Evolutionary conservation across 2,888 invertebrate genomes (phyloP).

Genomic region (Petrolisthes manimaculis): DNA sequence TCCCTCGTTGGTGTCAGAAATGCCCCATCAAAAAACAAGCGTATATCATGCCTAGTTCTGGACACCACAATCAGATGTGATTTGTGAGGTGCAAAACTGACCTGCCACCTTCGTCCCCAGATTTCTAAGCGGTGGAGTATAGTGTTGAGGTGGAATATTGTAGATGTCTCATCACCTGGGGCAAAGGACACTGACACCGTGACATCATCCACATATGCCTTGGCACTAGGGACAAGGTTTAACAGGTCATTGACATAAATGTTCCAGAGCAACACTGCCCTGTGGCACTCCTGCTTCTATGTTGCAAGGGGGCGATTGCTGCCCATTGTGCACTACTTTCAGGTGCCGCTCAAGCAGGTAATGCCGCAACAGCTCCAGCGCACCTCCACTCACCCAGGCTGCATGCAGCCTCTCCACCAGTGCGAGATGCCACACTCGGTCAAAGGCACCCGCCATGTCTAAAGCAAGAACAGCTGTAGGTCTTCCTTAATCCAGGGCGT

Average conservation of each 20-base stretch:
- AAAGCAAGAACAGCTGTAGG: neutral
- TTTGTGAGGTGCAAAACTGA: neutral
- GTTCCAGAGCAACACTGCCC: constrained; percentile 2
- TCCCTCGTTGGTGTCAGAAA: neutral
- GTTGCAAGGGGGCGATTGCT: neutral
- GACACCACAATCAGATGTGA: neutral
- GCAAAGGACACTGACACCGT: neutral
- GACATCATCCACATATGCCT: constrained; percentile 3
- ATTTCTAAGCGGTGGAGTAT: neutral
- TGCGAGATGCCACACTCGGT: neutral
- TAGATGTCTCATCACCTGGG: neutral
- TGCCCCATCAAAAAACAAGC: neutral
- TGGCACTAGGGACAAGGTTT: constrained; percentile 6
- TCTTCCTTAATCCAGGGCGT: neutral
- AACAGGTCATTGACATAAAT: constrained; percentile 6
- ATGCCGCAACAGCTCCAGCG: constrained; percentile 13
- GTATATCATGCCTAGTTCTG: neutral
- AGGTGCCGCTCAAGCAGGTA: constrained; percentile 6
- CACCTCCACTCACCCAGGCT: neutral
- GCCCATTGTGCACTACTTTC: neutral
- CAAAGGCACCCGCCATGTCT: constrained; percentile 2
- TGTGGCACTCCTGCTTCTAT: neutral
- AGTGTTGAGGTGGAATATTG: neutral
- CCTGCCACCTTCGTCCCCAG: neutral
- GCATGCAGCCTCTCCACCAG: neutral